Evolutionary conservation across 2,888 invertebrate genomes (phyloP), one percentile per base, ranked within the genome.

Genomic region (Cheilosia urbana): DNA sequence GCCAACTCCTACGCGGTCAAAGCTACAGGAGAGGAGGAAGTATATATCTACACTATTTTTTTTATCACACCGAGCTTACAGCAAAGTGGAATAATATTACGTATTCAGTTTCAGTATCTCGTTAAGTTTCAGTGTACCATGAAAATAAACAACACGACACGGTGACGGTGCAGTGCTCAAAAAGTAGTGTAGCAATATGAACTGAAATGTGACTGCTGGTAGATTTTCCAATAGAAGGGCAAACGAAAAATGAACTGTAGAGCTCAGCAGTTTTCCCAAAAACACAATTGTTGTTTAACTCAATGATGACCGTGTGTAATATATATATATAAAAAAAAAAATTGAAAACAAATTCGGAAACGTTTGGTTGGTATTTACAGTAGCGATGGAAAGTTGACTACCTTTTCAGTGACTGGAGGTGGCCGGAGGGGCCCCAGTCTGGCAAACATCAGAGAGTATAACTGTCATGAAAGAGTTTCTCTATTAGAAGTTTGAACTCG

Each of bases 71-170:
- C 19, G 27, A 2, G 17, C 17, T n/a, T 13, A 51, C 21, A 53
- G 63, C 9, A 49, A 7, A 63, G 11, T 40, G 40, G 19, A 55
- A 19, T 42, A 55, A 40, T 71, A 42, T 72, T 72, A 72, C 72
- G 72, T 72, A 72, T 72, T 72, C 72, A 40, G 19, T 62, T 62
- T 42, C 60, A 60, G 60, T 60, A 27, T 37, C 47, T 71, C 49
- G 58, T 58, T 71, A 19, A 71, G 37, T 71, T 71, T 58, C 37
- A 49, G 58, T 58, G 47, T 58, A 47, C 47, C 58, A 58, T 60
- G 49, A 71, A 71, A 58, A 49, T 40, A 40, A 49, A 49, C 58
- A 71, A 62, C 15, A 51, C 51, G 42, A 40, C 27, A 60, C 30
- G 15, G 27, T 40, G 57, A 40, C 49, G 27, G 15, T 55, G 40